Base-by-base conservation (phyloP, 2,888 invertebrate genomes). In the Ctena decussata region DNA sequence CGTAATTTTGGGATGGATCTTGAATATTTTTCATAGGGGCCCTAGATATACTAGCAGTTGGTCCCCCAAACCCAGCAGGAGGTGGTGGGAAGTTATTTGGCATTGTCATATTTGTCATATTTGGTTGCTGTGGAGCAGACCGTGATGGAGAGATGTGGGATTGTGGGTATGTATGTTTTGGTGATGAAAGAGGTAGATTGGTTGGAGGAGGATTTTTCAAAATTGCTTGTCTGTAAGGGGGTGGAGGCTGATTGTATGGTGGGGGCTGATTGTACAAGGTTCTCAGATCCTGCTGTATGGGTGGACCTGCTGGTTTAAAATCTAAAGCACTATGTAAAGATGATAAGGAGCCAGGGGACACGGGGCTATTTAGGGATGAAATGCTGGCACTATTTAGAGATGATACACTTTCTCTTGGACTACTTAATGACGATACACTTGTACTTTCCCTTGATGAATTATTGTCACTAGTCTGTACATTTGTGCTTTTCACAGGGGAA, bases 351-450 rank as follows among this genome's bases (percentile, higher is more conserved):
- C 65, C 65, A 21, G 65, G 65, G 35, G 65, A 65, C 35, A 65
- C 21, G 11, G 65, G 65, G 65, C 65, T 65, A 35, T 30, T 65
- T 1, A 65, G 35, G 5, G 65, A 65, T 18, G 65, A 65, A 1
- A 65, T 30, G 35, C 65, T 65, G 35, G 65, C 65, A 65, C 65
- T 65, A 65, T 65, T 65, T 65, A 65, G 11, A 18, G 65, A 65
- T 6, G 65, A 65, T 21, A 65, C 30, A 35, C 65, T 65, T 12
- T 65, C 65, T 35, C 65, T 65, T 12, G 65, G 65, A 21, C 65
- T 65, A 21, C 65, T 65, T 30, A 65, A 35, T 11, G 65, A 35
- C 35, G 65, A 65, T 5, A n/a, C 18, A 21, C 24, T 65, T 35
- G 24, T 35, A 65, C 65, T 65, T 35, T 65, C 65, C 30, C 21